Evolutionary conservation across 2,797 vertebrate species (phyloP), one percentile per base, ranked within the genome.

Genomic region (Cynodonichthys magdalenae): DNA sequence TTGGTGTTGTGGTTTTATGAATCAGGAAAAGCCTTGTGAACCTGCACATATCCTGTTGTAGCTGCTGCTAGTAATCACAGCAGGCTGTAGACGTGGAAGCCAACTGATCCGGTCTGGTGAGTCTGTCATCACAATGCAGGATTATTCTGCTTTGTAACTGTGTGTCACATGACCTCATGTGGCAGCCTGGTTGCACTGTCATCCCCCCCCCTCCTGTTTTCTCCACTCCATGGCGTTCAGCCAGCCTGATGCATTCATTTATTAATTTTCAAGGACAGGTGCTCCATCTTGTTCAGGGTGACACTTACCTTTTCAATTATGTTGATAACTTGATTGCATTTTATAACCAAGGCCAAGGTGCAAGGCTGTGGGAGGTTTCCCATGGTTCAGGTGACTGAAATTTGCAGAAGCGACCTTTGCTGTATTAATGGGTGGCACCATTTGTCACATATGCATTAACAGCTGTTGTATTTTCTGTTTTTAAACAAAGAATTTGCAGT

Each of bases 261-360:
- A 83, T 84, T 79, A 61, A 81, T 86, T 55, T 84, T 71, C 81
- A 86, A 87, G 83, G 83, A 75, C 89, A 79, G 80, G 67, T 84
- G 69, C 70, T 83, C 75, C 34, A 54, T 84, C 81, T 81, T 61
- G 58, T 55, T 77, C 76, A 71, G 74, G 76, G 63, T 81, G 76
- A 77, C 75, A 63, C 68, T 59, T 47, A 47, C 66, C 63, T 76
- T 61, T 59, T 80, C 64, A 81, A 78, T 86, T 82, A 79, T 60
- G 67, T 34, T 79, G 71, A 84, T 85, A 73, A 73, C 75, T 67
- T 81, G 55, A 88, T 88, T 78, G 73, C 24, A 34, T 70, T 73
- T 59, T 48, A 63, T 54, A 53, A 72, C 63, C 52, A 61, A 27
- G 52, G 67, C 53, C 63, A 31, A 15, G 54, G 28, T 55, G 52